Percentiles rank a stretch among this genome's conserved stretches.
Evolutionary conservation across 2,888 invertebrate species (phyloP).

Genomic region (Acleris sparsana): DNA sequence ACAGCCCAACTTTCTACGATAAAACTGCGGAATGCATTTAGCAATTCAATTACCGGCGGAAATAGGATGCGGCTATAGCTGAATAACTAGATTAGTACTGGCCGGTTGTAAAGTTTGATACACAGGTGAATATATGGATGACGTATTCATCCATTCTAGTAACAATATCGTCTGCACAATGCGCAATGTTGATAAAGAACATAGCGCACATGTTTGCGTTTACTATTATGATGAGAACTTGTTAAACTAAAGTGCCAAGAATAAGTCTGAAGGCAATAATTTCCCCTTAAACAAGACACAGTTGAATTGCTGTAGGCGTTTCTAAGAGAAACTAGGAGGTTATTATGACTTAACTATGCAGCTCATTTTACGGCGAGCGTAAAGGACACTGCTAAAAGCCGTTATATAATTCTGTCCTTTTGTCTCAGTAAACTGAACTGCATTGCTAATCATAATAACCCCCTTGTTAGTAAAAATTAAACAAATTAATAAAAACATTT

Average conservation of each 20-base stretch:
- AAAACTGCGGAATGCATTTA: constrained; percentile 45
- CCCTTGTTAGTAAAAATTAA: constrained; percentile 7
- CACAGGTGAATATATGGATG: background rate
- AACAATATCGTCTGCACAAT: too few relatives aligned
- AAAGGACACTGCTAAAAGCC: too few relatives aligned
- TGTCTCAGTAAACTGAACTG: too few relatives aligned
- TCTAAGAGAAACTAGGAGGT: background rate
- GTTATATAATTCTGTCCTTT: too few relatives aligned
- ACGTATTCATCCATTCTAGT: background rate
- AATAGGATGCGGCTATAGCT: constrained; percentile 40
- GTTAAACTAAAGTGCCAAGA: background rate
- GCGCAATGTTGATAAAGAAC: too few relatives aligned
- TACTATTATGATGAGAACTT: background rate
- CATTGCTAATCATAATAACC: too few relatives aligned
- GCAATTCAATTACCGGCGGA: constrained; percentile 45
- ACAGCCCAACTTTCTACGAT: constrained; percentile 40
- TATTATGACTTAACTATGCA: too few relatives aligned
- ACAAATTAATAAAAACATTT: constrained; percentile 17
- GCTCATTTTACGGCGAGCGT: too few relatives aligned
- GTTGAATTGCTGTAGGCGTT: constrained; percentile 16
- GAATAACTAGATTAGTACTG: background rate
- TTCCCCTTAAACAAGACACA: background rate
- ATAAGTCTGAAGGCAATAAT: background rate
- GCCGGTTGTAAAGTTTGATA: constrained; percentile 12
- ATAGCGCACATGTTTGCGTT: background rate